These are phyloP conservation scores for Nineta flava DNA, from an alignment of 2,888 invertebrate genomes.

Conservation along the genomic window DNA sequence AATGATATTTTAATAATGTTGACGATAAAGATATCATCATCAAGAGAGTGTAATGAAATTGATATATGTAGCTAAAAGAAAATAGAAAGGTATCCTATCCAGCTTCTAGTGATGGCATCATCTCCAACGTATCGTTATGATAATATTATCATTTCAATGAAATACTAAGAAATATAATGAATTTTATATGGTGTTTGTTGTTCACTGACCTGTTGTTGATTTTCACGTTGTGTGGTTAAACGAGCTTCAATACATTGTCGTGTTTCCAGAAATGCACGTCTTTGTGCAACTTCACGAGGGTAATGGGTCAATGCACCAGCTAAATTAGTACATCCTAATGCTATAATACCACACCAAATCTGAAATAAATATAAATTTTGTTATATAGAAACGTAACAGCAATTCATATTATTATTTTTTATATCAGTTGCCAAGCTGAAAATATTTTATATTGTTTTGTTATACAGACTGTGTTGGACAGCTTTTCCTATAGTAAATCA, in stretches of 20 bases:
- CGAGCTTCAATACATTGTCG: slow-evolving; percentile 84
- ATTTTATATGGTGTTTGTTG: no score
- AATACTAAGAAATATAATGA: no score
- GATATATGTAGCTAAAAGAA: no score
- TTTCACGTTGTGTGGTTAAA: slow-evolving; percentile 78
- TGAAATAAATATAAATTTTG: slow-evolving; percentile 23
- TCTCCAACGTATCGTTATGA: neutral
- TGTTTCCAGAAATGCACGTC: slow-evolving; percentile 89
- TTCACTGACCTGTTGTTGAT: slow-evolving; percentile 74
- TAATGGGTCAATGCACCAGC: slow-evolving; percentile 83
- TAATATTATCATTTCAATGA: neutral
- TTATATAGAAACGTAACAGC: neutral
- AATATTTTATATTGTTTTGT: no score
- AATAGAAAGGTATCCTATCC: no score
- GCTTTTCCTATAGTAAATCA: no score
- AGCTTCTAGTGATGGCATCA: neutral
- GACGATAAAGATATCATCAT: no score
- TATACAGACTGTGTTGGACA: no score
- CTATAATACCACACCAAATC: slow-evolving; percentile 49
- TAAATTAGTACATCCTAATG: slow-evolving; percentile 62
- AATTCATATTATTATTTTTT: neutral
- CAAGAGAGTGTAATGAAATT: no score
- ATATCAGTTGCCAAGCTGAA: neutral
- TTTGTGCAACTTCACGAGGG: slow-evolving; percentile 77
- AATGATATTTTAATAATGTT: no score